These are phyloP conservation scores for Nomada flava DNA, from an alignment of 2,888 invertebrate species.

Conservation along the genomic window DNA sequence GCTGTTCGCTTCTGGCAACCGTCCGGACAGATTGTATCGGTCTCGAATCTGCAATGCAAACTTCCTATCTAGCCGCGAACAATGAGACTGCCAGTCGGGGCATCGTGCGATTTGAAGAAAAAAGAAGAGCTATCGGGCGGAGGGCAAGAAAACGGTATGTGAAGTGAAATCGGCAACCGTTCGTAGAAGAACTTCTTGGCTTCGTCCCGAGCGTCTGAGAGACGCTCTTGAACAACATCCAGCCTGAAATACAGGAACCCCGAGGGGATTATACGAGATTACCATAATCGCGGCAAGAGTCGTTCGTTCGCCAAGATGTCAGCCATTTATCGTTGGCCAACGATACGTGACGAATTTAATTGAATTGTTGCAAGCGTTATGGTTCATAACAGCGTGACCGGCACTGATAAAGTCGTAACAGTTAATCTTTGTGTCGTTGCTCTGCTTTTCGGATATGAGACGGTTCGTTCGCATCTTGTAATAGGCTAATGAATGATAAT, in stretches of 20 bases:
- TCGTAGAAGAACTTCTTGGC: conserved; percentile 33
- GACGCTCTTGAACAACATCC: conserved; percentile 45
- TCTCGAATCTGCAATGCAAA: conserved; percentile 69
- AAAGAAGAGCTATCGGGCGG: conserved; percentile 22
- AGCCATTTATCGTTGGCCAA: conserved; percentile 22
- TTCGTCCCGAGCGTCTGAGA: conserved; percentile 38
- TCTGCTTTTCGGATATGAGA: not conserved
- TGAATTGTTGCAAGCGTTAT: conserved; percentile 16
- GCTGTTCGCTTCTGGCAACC: conserved; percentile 51
- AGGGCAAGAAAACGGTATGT: conserved; percentile 24
- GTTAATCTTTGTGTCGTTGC: not conserved
- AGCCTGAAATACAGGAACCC: conserved; percentile 38
- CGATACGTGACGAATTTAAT: conserved; percentile 32
- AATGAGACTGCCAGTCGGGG: conserved; percentile 63
- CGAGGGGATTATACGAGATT: conserved; percentile 54
- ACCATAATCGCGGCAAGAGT: conserved; percentile 67
- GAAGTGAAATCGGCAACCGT: conserved; percentile 56
- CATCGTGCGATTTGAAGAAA: conserved; percentile 51
- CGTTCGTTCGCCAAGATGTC: conserved; percentile 45
- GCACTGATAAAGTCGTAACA: not conserved
- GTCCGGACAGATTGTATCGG: conserved; percentile 64
- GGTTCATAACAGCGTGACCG: not conserved
- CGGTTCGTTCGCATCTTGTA: no score
- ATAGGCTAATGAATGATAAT: no score
- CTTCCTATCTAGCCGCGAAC: conserved; percentile 62